Conservation (phyloP, 1,140 invertebrate species). For the Fopius arisanus region DNA sequence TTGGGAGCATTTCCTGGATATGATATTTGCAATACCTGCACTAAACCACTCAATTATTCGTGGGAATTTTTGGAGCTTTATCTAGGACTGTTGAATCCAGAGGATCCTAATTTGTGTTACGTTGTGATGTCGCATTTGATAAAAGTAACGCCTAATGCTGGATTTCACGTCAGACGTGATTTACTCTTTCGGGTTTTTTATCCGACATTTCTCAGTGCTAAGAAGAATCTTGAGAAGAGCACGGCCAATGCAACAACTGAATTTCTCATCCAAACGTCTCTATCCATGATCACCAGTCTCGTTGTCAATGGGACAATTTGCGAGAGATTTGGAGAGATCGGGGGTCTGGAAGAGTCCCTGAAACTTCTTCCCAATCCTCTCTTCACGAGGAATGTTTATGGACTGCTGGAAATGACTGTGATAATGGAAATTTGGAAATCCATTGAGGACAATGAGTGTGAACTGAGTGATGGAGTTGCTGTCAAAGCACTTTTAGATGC, state of each 20-base stretch:
- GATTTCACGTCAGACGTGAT: conserved; percentile 66
- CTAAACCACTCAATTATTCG: conserved; percentile 48
- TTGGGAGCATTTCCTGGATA: conserved; percentile 59
- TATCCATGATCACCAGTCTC: conserved; percentile 69
- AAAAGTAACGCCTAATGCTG: conserved; percentile 67
- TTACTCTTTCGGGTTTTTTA: conserved; percentile 70
- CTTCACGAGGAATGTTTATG: conserved; percentile 70
- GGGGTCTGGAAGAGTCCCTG: conserved; percentile 67
- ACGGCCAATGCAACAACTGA: conserved; percentile 60
- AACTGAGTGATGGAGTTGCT: conserved; percentile 52
- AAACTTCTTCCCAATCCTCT: conserved; percentile 63
- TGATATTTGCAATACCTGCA: conserved; percentile 48
- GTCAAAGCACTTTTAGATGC: conserved; percentile 66
- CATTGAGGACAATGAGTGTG: conserved; percentile 47
- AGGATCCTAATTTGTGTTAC: conserved; percentile 68
- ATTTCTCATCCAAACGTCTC: conserved; percentile 69
- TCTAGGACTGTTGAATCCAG: conserved; percentile 65
- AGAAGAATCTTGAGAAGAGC: conserved; percentile 55
- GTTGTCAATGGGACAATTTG: conserved; percentile 67
- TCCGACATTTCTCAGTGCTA: conserved; percentile 69
- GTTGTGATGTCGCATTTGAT: conserved; percentile 69
- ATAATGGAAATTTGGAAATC: conserved; percentile 69
- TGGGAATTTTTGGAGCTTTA: conserved; percentile 71
- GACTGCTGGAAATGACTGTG: conserved; percentile 70
- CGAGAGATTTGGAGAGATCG: conserved; percentile 68